Evolutionary conservation across 2,113 vertebrate species (phyloP), one percentile per base, ranked within the genome.

Genomic region (Oncorhynchus clarkii): DNA sequence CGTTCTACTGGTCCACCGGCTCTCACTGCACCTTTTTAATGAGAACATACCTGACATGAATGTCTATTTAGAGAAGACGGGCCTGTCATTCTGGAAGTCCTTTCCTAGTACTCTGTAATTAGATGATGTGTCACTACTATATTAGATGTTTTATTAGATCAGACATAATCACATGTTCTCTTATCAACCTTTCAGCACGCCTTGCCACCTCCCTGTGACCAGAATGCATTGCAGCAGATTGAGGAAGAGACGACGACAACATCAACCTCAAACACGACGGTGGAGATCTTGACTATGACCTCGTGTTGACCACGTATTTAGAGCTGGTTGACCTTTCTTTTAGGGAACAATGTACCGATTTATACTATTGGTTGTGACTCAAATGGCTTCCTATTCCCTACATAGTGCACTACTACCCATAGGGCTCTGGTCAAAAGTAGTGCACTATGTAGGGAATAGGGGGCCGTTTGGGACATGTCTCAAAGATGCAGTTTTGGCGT

Each of bases 131-230:
- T 22, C 3, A 22, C 24, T 62, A 62, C n/a, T 62, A 62, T 1
- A 62, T 62, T 0, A 60, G 14, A 14, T 51, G 1, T 1, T 13
- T 60, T 7, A 60, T 22, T 60, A 60, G 2, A 29, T 20, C 14
- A 26, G 64, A 27, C 65, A n/a, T 16, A 8, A 22, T 26, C 51
- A 57, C 0, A 27, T 54, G 18, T 11, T 57, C 29, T 78, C 77
- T 81, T 82, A 66, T 87, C 64, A 79, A 31, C 78, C 64, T 86
- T 88, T 89, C 85, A 97, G 96, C 89, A 87, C 86, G 92, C 89
- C 89, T 89, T 89, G 87, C 92, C 87, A 86, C 93, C 77, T 82
- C 84, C 89, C 94, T 95, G 92, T 97, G 95, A 99, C 83, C 88
- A 84, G 74, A 90, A 73, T 73, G 81, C 86, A 54, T 84, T 93